Evolutionary conservation across 2,797 vertebrate genomes (phyloP).

Genomic region (Cuculus canorus): DNA sequence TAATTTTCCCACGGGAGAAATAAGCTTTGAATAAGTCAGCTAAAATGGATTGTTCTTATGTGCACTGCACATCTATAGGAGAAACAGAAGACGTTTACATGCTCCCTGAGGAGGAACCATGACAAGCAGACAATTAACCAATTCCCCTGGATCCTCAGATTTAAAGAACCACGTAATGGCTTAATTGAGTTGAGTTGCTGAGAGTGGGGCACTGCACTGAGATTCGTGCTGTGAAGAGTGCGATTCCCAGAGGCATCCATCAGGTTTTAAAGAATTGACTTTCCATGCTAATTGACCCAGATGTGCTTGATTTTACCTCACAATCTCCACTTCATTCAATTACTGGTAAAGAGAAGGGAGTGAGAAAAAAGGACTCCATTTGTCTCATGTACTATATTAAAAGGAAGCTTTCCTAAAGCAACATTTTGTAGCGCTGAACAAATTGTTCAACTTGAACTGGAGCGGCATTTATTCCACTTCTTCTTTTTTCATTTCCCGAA

Average conservation of each 20-base stretch:
- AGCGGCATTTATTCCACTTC: not conserved
- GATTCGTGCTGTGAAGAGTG: conserved; percentile 55
- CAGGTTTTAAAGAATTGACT: conserved; percentile 68
- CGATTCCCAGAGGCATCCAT: conserved; percentile 69
- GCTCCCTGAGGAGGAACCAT: conserved; percentile 66
- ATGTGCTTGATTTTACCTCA: conserved; percentile 64
- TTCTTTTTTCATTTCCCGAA: not conserved
- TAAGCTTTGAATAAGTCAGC: conserved; percentile 63
- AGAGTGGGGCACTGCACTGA: conserved; percentile 27
- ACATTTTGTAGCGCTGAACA: conserved; percentile 18
- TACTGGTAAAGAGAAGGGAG: conserved; percentile 38
- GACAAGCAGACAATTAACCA: conserved; percentile 71
- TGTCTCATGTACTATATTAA: conserved; percentile 24
- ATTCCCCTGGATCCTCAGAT: conserved; percentile 24
- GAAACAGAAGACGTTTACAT: conserved; percentile 61
- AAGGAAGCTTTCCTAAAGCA: conserved; percentile 34
- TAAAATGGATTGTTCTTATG: conserved; percentile 50
- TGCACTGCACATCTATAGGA: conserved; percentile 48
- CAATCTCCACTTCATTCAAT: conserved; percentile 54
- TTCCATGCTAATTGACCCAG: conserved; percentile 71
- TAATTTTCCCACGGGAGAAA: conserved; percentile 72
- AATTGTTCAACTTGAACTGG: conserved; percentile 13
- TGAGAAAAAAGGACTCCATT: conserved; percentile 8
- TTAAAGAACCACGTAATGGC: conserved; percentile 70
- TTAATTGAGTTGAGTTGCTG: conserved; percentile 69